These are phyloP conservation scores for Morpho helenor DNA, from an alignment of 2,888 invertebrate genomes.

Conservation along the genomic window DNA sequence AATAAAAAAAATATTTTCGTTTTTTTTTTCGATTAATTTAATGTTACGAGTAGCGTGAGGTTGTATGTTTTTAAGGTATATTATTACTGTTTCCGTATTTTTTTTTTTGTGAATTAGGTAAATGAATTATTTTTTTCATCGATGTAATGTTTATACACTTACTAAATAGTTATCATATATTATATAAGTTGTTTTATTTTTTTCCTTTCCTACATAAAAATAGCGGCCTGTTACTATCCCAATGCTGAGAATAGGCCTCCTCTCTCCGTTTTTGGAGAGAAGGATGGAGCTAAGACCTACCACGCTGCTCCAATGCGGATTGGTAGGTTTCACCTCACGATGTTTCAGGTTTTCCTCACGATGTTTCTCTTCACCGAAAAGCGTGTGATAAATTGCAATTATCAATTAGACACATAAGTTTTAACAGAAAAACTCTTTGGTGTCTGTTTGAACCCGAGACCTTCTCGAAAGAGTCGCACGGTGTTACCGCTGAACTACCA, in stretches of 20 bases:
- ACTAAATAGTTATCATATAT: conserved; percentile 79
- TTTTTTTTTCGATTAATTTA: conserved; percentile 43
- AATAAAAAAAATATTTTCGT: conserved; percentile 34
- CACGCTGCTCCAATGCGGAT: background rate
- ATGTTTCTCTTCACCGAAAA: no score
- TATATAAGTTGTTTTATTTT: conserved; percentile 65
- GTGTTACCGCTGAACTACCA: background rate
- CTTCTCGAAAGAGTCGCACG: no score
- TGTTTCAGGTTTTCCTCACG: no score
- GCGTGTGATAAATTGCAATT: no score
- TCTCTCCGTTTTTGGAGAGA: no score
- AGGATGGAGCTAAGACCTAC: background rate
- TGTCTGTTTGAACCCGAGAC: no score
- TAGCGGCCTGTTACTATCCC: background rate
- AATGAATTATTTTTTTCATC: conserved; percentile 75
- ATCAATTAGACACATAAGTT: no score
- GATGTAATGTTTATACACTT: conserved; percentile 78
- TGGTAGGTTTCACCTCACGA: background rate
- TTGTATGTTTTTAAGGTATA: conserved; percentile 70
- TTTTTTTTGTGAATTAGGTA: conserved; percentile 65
- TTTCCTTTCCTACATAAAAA: background rate
- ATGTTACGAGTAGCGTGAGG: conserved; percentile 69
- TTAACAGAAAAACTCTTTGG: no score
- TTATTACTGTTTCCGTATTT: conserved; percentile 44
- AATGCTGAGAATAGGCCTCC: no score